Base-by-base conservation (phyloP, 2,888 invertebrate genomes). In the Xestia rhomboidea region DNA sequence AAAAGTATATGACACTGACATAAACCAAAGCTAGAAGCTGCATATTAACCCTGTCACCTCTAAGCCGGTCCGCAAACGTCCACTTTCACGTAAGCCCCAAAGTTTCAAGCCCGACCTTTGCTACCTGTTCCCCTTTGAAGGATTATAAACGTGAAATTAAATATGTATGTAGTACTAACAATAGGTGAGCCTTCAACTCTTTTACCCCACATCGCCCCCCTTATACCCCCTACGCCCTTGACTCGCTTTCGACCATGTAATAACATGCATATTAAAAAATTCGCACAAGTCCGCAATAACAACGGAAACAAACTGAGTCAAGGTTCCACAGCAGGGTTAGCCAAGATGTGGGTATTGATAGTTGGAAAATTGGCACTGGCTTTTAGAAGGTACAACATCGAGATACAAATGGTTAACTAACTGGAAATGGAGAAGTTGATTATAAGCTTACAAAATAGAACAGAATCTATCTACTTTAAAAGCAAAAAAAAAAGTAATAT, bases 241-340 rank as follows among this genome's bases (percentile, higher is more conserved):
- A 68, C 84, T 86, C 44, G 62, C 60, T 72, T 74, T 76, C 51
- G 63, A 69, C 72, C 76, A 83, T 67, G 64, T 85, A 49, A 71
- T 74, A 86, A 67, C 80, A 74, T 75, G 78, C 69, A 72, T 73
- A 80, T 83, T 83, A 80, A 83, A 83, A 86, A 86, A 83, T 85
- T 85, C 69, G 87, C 84, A 71, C 38, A 63, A 86, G 68, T 74
- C 68, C 68, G 78, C 86, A 86, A 76, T 74, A 80, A 73, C 74
- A 76, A 62, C 62, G 30, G 10, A 5, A 34, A 21, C 21, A 73
- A 83, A 86, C 21, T 27, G 24, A 80, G 73, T 62, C 84, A 85
- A 86, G 87, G 84, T 34, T 76, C 15, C 41, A 0, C 24, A 46
- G 51, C 49, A 38, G 38, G 64, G 62, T 73, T 62, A 70, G 73